Evolutionary conservation across 2,888 invertebrate genomes (phyloP).

Genomic region (Tenthredo notha): DNA sequence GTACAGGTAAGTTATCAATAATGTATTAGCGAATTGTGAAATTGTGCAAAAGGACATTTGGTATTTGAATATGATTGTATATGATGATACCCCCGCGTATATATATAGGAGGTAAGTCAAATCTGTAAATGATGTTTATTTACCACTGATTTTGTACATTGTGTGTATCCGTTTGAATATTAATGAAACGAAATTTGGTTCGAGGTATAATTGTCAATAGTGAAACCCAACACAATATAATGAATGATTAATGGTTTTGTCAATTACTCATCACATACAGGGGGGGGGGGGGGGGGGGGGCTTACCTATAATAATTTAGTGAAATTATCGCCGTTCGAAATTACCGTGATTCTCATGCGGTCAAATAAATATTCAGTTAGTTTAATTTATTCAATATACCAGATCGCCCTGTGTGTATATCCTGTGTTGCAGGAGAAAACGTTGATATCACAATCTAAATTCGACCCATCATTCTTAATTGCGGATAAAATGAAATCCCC

Average conservation of each 20-base stretch:
- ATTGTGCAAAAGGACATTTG: background rate
- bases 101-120: background rate
- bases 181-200: constrained; percentile 59
- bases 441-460: background rate
- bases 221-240: constrained; percentile 59
- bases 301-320: constrained; percentile 23
- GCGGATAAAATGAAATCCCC: background rate
- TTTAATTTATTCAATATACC: constrained; percentile 13
- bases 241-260: constrained; percentile 71
- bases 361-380: constrained; percentile 25
- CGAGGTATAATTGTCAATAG: constrained; percentile 65
- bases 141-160: background rate
- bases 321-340: constrained; percentile 25
- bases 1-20: constrained; percentile 81
- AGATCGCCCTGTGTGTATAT: background rate
- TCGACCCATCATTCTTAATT: background rate
- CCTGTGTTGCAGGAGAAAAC: background rate
- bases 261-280: constrained; percentile 61
- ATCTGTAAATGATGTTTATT: constrained; percentile 11
- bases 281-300: too few relatives aligned
- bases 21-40: too few relatives aligned
- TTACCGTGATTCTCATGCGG: constrained; percentile 28
- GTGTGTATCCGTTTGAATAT: constrained; percentile 34
- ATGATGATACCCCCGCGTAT: background rate
- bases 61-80: background rate